Conservation (phyloP, 1,140 invertebrate species). For the Drosophila ogumai region DNA sequence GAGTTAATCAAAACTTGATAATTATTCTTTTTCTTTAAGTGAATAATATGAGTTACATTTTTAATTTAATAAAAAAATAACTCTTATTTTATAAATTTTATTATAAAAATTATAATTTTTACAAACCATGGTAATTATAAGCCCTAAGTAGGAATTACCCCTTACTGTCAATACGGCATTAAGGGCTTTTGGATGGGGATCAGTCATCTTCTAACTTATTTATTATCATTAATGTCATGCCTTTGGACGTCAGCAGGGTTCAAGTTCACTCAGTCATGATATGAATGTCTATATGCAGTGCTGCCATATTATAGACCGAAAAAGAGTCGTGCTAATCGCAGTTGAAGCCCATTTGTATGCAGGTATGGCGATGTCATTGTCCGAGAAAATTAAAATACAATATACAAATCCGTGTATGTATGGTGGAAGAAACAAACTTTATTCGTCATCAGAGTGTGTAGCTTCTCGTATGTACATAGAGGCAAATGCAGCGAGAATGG, state of each 20-base stretch:
- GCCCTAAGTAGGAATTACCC: neutral
- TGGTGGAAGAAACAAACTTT: conserved; percentile 52
- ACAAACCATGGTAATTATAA: neutral
- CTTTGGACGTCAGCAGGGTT: conserved; percentile 14
- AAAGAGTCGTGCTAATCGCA: conserved; percentile 10
- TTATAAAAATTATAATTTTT: no score
- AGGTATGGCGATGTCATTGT: conserved; percentile 35
- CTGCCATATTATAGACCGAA: conserved; percentile 11
- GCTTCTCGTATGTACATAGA: conserved; percentile 52
- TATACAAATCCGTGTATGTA: conserved; percentile 1
- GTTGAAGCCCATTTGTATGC: conserved; percentile 42
- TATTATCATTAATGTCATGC: conserved; percentile 6
- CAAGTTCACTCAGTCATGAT: conserved; percentile 25
- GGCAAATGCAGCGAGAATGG: conserved; percentile 50
- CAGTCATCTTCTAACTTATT: neutral
- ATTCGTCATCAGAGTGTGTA: conserved; percentile 42
- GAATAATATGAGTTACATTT: no score
- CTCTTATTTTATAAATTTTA: no score
- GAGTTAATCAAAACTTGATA: no score
- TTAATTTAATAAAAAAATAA: no score
- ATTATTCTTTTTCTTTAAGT: no score
- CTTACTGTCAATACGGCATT: neutral
- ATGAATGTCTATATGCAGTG: conserved; percentile 12
- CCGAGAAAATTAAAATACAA: conserved; percentile 41
- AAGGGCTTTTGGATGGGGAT: conserved; percentile 1